Base-by-base conservation (phyloP, 2,888 invertebrate genomes). In the Idaea dimidiata region DNA sequence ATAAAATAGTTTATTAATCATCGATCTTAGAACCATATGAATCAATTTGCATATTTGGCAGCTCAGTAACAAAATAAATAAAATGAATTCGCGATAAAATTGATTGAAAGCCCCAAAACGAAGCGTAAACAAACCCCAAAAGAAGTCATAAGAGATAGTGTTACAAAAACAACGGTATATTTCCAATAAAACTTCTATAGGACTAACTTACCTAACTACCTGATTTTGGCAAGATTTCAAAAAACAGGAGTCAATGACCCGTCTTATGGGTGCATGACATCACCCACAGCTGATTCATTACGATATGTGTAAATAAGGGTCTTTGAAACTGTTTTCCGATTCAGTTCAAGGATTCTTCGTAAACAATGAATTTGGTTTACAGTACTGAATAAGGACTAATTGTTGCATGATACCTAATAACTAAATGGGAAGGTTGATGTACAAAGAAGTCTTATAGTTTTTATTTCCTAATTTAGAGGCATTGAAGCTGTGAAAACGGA, bases 161-260 rank as follows among this genome's bases (percentile, higher is more conserved):
- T 59, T 57, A 66, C 17, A 60, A 60, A 63, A 58, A 54, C 17
- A 61, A 53, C 62, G 59, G 59, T 58, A 59, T 56, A 53, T 60
- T 59, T 43, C 57, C 54, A 54, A 24, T 53, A 56, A 60, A 16
- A 58, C 16, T n/a, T 58, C 54, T 64, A 63, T 58, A 57, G 62
- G 14, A 10, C 43, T 43, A 43, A 43, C 24, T 24, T 3, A 24
- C 24, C 5, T 14, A 43, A 3, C 43, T 68, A 67, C 62, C 59
- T 65, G 61, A 62, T 72, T 70, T 65, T 70, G 72, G 69, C 66
- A 71, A 65, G 59, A 59, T 59, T 64, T 66, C 67, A 70, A 64
- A 1, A 43, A 43, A 43, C 43, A 14, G 70, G 70, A 59, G 72
- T 65, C 70, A 77, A 76, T 65, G 73, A 70, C 72, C 72, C 65